Evolutionary conservation across 2,888 invertebrate genomes (phyloP).

Genomic region (Fragum fragum): DNA sequence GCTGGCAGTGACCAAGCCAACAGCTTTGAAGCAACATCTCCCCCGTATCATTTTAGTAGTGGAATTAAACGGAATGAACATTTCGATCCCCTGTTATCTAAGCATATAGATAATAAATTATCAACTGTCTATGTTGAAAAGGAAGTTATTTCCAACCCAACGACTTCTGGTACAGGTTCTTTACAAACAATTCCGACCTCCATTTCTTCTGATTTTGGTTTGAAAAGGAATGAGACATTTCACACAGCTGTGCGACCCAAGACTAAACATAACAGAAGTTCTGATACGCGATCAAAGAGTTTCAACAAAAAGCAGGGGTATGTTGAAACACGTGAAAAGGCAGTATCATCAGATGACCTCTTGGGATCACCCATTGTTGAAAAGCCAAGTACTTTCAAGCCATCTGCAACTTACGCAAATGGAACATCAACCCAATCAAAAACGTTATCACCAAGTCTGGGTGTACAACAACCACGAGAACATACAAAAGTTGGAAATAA

Average conservation of each 20-base stretch:
- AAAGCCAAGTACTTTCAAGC: no score
- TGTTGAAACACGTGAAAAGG: not conserved
- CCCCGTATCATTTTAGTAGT: not conserved
- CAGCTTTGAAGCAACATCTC: not conserved
- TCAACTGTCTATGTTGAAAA: not conserved
- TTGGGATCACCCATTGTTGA: no score
- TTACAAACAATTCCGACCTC: not conserved
- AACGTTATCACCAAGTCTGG: not conserved
- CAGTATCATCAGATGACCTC: no score
- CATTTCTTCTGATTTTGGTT: not conserved
- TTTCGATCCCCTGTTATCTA: not conserved
- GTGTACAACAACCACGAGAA: not conserved
- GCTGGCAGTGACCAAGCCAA: no score
- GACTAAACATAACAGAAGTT: not conserved
- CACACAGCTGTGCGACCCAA: not conserved
- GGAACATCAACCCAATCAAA: not conserved
- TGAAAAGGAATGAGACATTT: constrained; percentile 21
- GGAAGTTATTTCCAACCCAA: not conserved
- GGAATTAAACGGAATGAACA: not conserved
- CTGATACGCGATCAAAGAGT: constrained; percentile 7
- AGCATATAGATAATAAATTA: not conserved
- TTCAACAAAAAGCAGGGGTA: not conserved
- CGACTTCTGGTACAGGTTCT: not conserved
- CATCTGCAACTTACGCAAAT: not conserved
- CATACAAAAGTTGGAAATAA: not conserved